Base-by-base conservation (phyloP, 2,113 vertebrate genomes). In the Amphilophus citrinellus region DNA sequence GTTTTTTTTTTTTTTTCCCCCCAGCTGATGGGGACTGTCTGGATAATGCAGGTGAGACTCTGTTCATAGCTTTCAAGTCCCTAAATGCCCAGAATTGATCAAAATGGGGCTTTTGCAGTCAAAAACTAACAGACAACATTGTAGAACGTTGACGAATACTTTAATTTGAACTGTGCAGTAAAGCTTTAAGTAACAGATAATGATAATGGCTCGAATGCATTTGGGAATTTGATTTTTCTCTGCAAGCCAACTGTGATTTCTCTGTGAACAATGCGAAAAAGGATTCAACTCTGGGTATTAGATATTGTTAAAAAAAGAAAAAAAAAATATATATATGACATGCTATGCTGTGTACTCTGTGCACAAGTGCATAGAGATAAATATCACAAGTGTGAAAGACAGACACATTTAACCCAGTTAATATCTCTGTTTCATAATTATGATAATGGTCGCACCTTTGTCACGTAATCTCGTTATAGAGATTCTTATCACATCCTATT, bases 401-500 rank as follows among this genome's bases (percentile, higher is more conserved):
- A 30, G 61, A 22, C 35, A 35, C 14, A 82, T 88, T 88, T 62
- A 77, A 78, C 59, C 22, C 57, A 61, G 65, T 58, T 84, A 60
- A 89, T 89, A 79, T 84, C 56, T 65, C 13, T 53, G 47, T 73
- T 56, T 73, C 66, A 58, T 79, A 62, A 66, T 81, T 60, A 58
- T 18, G 39, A 63, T 89, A 53, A 80, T 66, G n/a, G 66, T 47
- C 3, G 5, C 10, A 37, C 61, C 73, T 86, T 88, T 87, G 87
- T 86, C 77, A 78, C 22, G 2, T 78, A 79, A 77, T 80, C 83
- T 61, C 58, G 73, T 81, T 85, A 89, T 76, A 77, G 53, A 85
- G 84, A 91, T 89, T 84, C 71, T 87, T 88, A 89, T 92, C 91
- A 80, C 50, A 87, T 71, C 39, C 84, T 78, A 85, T 89, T 90